Evolutionary conservation across 2,113 vertebrate species (phyloP).

Genomic region (Panurus biarmicus): DNA sequence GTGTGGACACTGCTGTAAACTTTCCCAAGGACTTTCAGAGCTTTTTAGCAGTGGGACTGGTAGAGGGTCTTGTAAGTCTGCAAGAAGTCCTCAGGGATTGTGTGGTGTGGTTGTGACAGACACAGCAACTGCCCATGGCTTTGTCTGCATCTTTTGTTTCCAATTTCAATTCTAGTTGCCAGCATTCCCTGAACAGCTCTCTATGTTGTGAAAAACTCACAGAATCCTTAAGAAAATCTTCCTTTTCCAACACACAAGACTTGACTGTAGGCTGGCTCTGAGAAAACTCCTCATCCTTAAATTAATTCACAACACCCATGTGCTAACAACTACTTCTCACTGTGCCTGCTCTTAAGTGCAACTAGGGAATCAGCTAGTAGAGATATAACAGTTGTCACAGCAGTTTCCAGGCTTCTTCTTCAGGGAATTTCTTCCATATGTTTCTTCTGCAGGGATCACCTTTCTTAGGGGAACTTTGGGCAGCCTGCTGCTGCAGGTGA

Average conservation of each 20-base stretch:
- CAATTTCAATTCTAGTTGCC: background rate
- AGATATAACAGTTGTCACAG: background rate
- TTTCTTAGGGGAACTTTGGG: background rate
- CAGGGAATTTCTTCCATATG: constrained; percentile 23
- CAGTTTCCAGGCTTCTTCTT: background rate
- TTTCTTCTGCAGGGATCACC: background rate
- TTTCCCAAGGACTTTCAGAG: background rate
- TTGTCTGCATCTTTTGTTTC: background rate
- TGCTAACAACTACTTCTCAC: background rate
- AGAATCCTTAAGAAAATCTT: background rate
- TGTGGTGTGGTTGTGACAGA: background rate
- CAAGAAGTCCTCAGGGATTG: background rate
- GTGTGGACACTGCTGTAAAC: background rate
- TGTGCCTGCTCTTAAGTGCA: background rate
- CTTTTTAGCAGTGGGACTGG: background rate
- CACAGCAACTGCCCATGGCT: background rate
- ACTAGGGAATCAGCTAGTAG: background rate
- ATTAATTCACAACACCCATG: background rate
- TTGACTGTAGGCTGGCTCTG: background rate
- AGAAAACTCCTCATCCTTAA: background rate
- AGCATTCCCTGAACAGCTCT: background rate
- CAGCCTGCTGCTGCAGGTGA: background rate
- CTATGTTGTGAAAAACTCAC: background rate
- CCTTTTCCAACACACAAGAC: background rate
- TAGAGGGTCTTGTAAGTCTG: background rate